These are phyloP conservation scores for Petrocephalus sullivani DNA, from an alignment of 2,797 vertebrate genomes.

Conservation along the genomic window DNA sequence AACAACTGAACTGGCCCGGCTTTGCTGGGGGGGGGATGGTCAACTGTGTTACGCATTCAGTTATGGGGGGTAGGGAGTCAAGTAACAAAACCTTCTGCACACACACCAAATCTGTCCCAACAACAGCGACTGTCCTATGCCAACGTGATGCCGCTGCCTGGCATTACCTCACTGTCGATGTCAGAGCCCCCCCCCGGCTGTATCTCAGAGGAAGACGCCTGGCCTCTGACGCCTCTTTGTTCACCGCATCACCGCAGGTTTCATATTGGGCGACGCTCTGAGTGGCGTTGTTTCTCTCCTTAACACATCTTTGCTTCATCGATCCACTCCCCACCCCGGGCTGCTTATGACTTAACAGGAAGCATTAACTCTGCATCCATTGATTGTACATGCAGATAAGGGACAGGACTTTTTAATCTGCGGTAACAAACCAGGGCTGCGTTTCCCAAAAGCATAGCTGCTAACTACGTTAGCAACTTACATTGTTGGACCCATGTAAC, in stretches of 20 bases:
- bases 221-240: neutral
- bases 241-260: neutral
- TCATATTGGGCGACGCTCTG: neutral
- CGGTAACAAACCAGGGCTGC: too few relatives aligned
- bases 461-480: too few relatives aligned
- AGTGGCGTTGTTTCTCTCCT: neutral
- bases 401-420: neutral
- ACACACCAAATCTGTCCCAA: constrained; percentile 47
- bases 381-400: neutral
- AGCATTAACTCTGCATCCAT: neutral
- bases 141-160: neutral
- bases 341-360: neutral
- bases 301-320: neutral
- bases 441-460: too few relatives aligned
- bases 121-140: constrained; percentile 39
- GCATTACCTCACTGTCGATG: neutral
- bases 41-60: constrained; percentile 43
- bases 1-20: constrained; percentile 43
- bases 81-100: constrained; percentile 15
- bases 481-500: too few relatives aligned
- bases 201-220: neutral
- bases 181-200: neutral
- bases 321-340: neutral
- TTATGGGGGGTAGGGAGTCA: constrained; percentile 11
- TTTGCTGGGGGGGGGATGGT: neutral